These are phyloP conservation scores for Iphiclides podalirius DNA, from an alignment of 2,888 invertebrate species.

Conservation along the genomic window DNA sequence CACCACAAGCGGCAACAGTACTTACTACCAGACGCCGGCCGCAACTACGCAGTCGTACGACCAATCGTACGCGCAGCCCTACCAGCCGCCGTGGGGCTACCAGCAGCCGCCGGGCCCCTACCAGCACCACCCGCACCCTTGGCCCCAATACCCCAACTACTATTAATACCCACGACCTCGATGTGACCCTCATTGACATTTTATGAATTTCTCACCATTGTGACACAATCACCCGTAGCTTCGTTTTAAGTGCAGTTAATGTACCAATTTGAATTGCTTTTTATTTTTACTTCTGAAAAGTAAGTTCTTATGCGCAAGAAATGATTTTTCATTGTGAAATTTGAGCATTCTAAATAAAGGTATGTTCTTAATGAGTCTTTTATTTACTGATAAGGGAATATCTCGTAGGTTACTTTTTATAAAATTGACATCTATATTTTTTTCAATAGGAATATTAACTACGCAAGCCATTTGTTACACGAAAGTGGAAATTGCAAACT, in stretches of 20 bases:
- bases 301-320: too few species aligned
- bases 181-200: too few species aligned
- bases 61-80: constrained; percentile 67
- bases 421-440: too few species aligned
- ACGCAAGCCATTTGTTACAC: too few species aligned
- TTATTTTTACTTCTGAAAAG: too few species aligned
- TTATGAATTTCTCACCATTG: neutral
- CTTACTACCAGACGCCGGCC: constrained; percentile 59
- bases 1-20: constrained; percentile 35
- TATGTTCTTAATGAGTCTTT: constrained; percentile 3
- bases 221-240: neutral
- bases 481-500: too few species aligned
- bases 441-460: too few species aligned
- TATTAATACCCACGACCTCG: constrained; percentile 56
- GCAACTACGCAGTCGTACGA: constrained; percentile 60
- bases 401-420: too few species aligned
- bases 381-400: too few species aligned
- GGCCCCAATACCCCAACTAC: constrained; percentile 74
- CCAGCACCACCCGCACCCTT: constrained; percentile 70
- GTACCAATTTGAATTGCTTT: constrained; percentile 12
- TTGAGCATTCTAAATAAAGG: constrained; percentile 10
- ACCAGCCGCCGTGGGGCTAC: constrained; percentile 74
- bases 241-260: constrained; percentile 9
- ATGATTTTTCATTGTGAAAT: constrained; percentile 7
- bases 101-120: constrained; percentile 73